A percentile compares a stretch with the other conserved stretches of the same genome.
phyloP scores from a whole-genome alignment of 2,113 vertebrate species.

The Dasyprocta punctata region DNA sequence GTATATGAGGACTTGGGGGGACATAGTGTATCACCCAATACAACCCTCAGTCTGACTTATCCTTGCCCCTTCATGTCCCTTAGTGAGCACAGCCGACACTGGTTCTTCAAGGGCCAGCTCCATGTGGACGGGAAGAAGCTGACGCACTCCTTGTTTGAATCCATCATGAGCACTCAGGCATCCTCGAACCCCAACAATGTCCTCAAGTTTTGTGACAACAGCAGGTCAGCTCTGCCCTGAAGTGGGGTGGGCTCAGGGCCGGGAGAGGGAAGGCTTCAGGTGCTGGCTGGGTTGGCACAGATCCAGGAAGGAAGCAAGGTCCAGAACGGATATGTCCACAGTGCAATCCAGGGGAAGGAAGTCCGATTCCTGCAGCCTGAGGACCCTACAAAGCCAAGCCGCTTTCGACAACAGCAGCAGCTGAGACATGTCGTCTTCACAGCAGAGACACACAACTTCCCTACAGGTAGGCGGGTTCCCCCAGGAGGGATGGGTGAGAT shows the following conservation, averaged over 20 bases:
- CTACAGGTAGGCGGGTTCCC: constrained; percentile 88
- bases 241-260: background rate
- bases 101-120: constrained; percentile 95
- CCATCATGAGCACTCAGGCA: constrained; percentile 93
- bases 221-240: constrained; percentile 88
- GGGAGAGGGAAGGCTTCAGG: background rate
- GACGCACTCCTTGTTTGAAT: constrained; percentile 89
- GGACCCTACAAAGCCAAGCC: constrained; percentile 87
- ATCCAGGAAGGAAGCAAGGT: background rate
- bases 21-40: too few species aligned
- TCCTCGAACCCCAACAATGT: constrained; percentile 94
- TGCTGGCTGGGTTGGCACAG: background rate
- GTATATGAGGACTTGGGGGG: too few species aligned
- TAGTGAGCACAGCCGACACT: constrained; percentile 97
- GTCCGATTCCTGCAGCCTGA: constrained; percentile 88
- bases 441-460: constrained; percentile 97
- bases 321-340: constrained; percentile 68
- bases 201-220: constrained; percentile 97
- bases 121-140: constrained; percentile 89
- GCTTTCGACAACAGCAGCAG: constrained; percentile 83
- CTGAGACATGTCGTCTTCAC: constrained; percentile 94
- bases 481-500: too few species aligned
- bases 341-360: constrained; percentile 91
- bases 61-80: background rate
- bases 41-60: background rate